Evolutionary conservation across 2,797 vertebrate species (phyloP), one percentile per base, ranked within the genome.

Genomic region (Hoplostethus atlanticus): DNA sequence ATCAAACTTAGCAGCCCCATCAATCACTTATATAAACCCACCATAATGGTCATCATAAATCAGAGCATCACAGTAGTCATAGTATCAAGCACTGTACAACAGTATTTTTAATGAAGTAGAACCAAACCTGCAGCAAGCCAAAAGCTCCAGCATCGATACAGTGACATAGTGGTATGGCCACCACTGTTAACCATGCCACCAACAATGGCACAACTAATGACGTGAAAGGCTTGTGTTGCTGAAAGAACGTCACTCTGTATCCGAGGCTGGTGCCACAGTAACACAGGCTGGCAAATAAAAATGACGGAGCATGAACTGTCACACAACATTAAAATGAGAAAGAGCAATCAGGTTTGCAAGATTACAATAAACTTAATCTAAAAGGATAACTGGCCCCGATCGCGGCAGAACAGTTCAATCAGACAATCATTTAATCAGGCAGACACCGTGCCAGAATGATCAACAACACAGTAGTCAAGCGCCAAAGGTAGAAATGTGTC

Each of bases 331-430:
- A 85, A 78, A 74, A 76, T 81, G 81, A 90, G 83, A 91, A 83
- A 80, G 86, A 79, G 80, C 86, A 85, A 88, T 91, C 84, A 87
- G 85, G 81, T 79, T 79, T 72, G 85, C 9, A 55, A 87, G 83
- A 86, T 85, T 89, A 87, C 85, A 88, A 83, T 89, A 89, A 30
- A 87, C 85, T 86, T 83, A 81, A 79, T 79, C 84, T 50, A 73
- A 81, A 87, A 79, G 85, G 89, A 90, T 87, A 90, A 89, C 89
- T 85, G 87, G 87, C 89, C 88, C 83, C 87, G 87, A 87, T 90
- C 89, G 86, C 61, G 60, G 73, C 73, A 79, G 62, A 85, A 84
- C 79, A 86, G 86, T 81, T 80, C 36, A 34, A 73, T 58, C 74
- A 62, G 81, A 55, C 77, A 83, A 87, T 86, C 77, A 73, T 81